Conservation (phyloP, 2,797 vertebrate genomes). For the Lacerta agilis region DNA sequence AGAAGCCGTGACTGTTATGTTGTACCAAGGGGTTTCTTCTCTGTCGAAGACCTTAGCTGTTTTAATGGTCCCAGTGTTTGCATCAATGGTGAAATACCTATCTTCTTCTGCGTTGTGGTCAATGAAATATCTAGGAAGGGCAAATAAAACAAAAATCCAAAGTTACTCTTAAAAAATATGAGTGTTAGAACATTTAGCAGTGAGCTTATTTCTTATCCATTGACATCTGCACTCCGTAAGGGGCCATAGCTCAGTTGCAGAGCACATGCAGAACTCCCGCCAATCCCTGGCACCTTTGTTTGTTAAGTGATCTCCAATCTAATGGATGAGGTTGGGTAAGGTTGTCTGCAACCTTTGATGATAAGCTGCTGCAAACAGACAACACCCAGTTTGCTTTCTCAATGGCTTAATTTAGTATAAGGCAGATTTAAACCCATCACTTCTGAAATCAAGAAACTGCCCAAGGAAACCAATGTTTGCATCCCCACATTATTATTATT, state of each 20-base stretch:
- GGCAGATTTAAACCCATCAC: neutral
- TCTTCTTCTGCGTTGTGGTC: constrained; percentile 84
- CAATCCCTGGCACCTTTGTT: neutral
- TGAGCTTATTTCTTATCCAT: neutral
- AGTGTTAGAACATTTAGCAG: neutral
- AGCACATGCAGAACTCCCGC: neutral
- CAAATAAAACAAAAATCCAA: constrained; percentile 50
- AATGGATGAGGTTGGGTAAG: neutral
- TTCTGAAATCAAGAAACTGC: neutral
- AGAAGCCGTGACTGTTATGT: constrained; percentile 94
- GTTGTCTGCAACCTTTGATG: neutral
- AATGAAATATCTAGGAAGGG: constrained; percentile 87
- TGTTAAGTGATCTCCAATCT: neutral
- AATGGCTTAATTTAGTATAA: neutral
- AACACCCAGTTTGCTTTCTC: neutral
- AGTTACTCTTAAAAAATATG: constrained; percentile 3
- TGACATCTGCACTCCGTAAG: neutral
- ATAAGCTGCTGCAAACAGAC: neutral
- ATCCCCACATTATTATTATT: neutral
- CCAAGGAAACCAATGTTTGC: neutral
- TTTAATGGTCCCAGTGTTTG: constrained; percentile 89
- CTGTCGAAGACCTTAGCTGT: constrained; percentile 91
- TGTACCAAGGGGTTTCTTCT: constrained; percentile 92
- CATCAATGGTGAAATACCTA: constrained; percentile 89
- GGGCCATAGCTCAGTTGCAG: neutral